Percentiles rank a stretch among this genome's conserved stretches.
These are phyloP conservation scores for Parus major DNA, from an alignment of 2,113 vertebrate genomes.

Conservation along the genomic window DNA sequence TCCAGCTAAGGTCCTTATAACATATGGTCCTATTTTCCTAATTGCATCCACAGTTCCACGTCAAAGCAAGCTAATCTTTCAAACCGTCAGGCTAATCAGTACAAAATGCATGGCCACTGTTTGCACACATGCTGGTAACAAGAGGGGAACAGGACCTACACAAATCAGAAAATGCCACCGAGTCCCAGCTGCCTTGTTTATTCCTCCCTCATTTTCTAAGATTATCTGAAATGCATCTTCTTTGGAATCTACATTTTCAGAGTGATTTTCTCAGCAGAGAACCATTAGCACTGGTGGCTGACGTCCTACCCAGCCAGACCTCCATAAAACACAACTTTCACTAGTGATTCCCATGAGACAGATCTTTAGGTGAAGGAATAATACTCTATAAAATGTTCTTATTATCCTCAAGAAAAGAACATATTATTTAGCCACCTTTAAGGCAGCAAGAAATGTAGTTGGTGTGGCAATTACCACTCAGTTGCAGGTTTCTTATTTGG, in stretches of 20 bases:
- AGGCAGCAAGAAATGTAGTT: not conserved
- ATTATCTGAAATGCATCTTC: conserved; percentile 10
- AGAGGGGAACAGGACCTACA: conserved; percentile 51
- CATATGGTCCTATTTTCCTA: conserved; percentile 65
- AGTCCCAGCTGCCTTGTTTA: conserved; percentile 29
- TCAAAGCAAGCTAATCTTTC: conserved; percentile 62
- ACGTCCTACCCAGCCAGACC: not conserved
- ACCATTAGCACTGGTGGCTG: not conserved
- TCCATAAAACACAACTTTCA: not conserved
- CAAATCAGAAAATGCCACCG: conserved; percentile 18
- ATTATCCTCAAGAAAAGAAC: not conserved
- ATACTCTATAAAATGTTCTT: not conserved
- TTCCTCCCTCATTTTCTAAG: not conserved
- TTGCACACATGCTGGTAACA: conserved; percentile 52
- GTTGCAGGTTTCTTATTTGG: not conserved
- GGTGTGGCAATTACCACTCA: not conserved
- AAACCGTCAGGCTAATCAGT: conserved; percentile 58
- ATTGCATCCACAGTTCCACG: conserved; percentile 40
- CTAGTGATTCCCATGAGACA: not conserved
- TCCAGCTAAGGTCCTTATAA: conserved; percentile 54
- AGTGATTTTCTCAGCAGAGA: conserved; percentile 6
- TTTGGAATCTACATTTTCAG: not conserved
- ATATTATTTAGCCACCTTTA: not conserved
- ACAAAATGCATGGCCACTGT: conserved; percentile 43
- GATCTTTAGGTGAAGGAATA: not conserved